Conservation (phyloP, 1,140 invertebrate species). For the Solen grandis region DNA sequence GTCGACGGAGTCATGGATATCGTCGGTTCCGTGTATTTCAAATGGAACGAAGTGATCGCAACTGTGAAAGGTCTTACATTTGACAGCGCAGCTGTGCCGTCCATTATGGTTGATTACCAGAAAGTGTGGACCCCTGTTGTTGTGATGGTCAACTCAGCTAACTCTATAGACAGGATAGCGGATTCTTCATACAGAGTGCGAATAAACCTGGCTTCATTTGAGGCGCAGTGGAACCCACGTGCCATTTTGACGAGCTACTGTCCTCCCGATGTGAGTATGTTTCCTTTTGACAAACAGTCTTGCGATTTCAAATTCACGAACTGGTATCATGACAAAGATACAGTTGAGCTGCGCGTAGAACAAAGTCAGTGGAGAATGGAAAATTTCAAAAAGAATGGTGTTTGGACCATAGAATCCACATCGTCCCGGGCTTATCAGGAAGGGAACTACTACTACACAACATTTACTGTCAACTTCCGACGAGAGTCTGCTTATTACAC, state of each 20-base stretch:
- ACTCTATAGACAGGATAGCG: slow-evolving; percentile 25
- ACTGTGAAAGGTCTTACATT: neutral
- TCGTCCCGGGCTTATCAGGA: neutral
- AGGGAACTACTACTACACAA: slow-evolving; percentile 29
- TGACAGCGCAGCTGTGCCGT: neutral
- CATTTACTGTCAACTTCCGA: slow-evolving; percentile 37
- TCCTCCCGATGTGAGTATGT: slow-evolving; percentile 47
- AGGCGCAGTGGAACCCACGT: slow-evolving; percentile 33
- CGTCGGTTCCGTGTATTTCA: slow-evolving; percentile 14
- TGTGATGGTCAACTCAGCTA: slow-evolving; percentile 31
- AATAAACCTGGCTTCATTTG: neutral
- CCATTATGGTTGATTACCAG: neutral
- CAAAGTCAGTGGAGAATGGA: slow-evolving; percentile 18
- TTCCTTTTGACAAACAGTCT: slow-evolving; percentile 42
- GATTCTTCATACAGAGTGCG: slow-evolving; percentile 30
- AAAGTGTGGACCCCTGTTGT: slow-evolving; percentile 44
- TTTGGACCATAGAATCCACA: slow-evolving; percentile 32
- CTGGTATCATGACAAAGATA: slow-evolving; percentile 11
- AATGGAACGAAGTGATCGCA: slow-evolving; percentile 24
- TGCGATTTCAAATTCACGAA: slow-evolving; percentile 18
- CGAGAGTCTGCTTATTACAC: slow-evolving; percentile 32
- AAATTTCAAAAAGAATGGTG: slow-evolving; percentile 8
- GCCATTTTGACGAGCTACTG: slow-evolving; percentile 15
- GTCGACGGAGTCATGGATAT: slow-evolving; percentile 36
- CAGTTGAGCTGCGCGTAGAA: neutral